Percentiles rank a stretch among this genome's conserved stretches.
These are phyloP conservation scores for Halotydeus destructor DNA, from an alignment of 1,140 invertebrate species.

Conservation along the genomic window DNA sequence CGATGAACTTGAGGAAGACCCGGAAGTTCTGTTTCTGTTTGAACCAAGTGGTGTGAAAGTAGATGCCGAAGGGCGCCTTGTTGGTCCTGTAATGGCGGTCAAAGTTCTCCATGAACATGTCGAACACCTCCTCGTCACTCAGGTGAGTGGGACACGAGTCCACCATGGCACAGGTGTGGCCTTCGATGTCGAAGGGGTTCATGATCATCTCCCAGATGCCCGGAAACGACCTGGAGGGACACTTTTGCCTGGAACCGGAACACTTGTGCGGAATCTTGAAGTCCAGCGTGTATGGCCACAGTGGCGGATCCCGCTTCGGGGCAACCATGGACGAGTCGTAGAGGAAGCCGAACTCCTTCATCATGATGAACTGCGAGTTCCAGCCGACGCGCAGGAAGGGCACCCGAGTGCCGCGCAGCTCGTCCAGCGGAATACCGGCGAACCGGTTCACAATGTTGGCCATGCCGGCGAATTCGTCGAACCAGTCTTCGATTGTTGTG, in stretches of 20 bases:
- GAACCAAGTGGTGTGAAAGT: conserved; percentile 86
- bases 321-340: conserved; percentile 86
- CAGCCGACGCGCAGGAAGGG: conserved; percentile 76
- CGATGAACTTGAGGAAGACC: conserved; percentile 75
- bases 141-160: conserved; percentile 22
- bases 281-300: conserved; percentile 88
- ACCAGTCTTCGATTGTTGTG: conserved; percentile 70
- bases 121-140: conserved; percentile 21
- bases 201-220: conserved; percentile 90
- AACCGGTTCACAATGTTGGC: conserved; percentile 61
- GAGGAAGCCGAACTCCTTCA: conserved; percentile 80
- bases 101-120: conserved; percentile 34
- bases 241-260: conserved; percentile 34
- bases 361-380: conserved; percentile 87
- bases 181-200: conserved; percentile 67
- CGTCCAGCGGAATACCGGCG: conserved; percentile 59
- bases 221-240: conserved; percentile 56
- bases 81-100: conserved; percentile 77
- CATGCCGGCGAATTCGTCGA: conserved; percentile 86
- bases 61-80: conserved; percentile 74
- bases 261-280: conserved; percentile 87
- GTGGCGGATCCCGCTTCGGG: conserved; percentile 54
- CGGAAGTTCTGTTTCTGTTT: conserved; percentile 84
- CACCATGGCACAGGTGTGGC: conserved; percentile 45
- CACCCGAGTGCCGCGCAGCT: conserved; percentile 39